phyloP scores from a whole-genome alignment of 2,797 vertebrate species.

The Spheniscus humboldti region DNA sequence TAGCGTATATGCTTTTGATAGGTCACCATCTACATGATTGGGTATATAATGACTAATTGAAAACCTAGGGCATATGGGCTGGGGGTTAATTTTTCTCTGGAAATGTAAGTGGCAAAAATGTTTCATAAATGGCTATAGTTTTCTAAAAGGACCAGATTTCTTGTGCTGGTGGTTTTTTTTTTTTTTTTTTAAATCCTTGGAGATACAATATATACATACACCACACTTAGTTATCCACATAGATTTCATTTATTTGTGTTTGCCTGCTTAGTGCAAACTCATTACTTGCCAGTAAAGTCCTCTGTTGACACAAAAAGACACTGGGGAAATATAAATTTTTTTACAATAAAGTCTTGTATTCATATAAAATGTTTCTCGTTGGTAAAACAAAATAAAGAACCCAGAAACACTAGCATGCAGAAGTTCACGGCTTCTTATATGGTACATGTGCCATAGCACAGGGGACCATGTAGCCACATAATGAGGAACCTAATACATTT shows the following conservation, averaged over 20 bases:
- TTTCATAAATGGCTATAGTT: not conserved
- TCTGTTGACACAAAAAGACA: slow-evolving; percentile 47
- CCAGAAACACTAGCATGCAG: not conserved
- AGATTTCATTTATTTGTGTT: slow-evolving; percentile 46
- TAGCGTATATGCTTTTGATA: not conserved
- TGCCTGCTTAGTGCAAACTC: slow-evolving; percentile 28
- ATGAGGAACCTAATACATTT: not conserved
- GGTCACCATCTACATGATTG: not conserved
- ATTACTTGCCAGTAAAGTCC: slow-evolving; percentile 28
- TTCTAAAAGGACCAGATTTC: not conserved
- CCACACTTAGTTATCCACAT: not conserved
- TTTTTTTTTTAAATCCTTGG: not conserved
- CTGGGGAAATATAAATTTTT: not conserved
- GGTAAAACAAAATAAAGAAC: slow-evolving; percentile 33
- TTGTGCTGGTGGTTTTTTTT: not conserved
- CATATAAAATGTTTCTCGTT: not conserved
- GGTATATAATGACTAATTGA: not conserved
- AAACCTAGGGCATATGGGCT: not conserved
- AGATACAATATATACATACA: not conserved
- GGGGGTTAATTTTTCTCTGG: not conserved
- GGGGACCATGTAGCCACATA: not conserved
- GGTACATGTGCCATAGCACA: not conserved
- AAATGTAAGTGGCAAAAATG: not conserved
- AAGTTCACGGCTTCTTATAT: not conserved
- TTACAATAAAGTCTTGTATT: not conserved